Base-by-base conservation (phyloP, 2,888 invertebrate genomes). In the Caenorhabditis japonica region DNA sequence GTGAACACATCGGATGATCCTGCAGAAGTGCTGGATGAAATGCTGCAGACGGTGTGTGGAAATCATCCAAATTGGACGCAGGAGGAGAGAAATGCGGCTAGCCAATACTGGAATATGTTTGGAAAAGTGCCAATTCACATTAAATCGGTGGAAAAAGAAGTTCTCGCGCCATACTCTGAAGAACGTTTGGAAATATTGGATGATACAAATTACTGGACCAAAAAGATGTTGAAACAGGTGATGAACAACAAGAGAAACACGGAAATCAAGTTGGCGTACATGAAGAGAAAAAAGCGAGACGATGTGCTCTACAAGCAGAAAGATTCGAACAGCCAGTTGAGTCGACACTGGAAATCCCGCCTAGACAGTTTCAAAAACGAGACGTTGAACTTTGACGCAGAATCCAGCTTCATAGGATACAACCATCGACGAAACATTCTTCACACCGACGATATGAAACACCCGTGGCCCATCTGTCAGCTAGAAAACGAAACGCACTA, bases 101-200 rank as follows among this genome's bases (percentile, higher is more conserved):
- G 55, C 17, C 36, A 59, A 12, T 71, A 71, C 27, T 71, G 71
- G 71, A 41, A 71, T 19, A 4, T 64, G n/a, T 71, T 62, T 17
- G 71, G 71, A 23, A 51, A 52, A 13, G 41, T 62, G 25, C 62
- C 62, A 5, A 13, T 71, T 23, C 62, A 71, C 12, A 59, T 71
- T 13, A 27, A 33, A 19, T 43, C 49, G 0, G 21, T 39, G 0
- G 13, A 36, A 4, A 43, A 41, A 0, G 15, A 33, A 15, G 34
- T 7, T 2, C n/a, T 47, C 10, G 30, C 34, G 5, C 59, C 68
- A 1, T 4, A 10, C 0, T 33, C 66, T 0, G 51, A 36, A 27
- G 56, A 58, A 21, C 17, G n/a, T 0, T 34, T 66, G n/a, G 66
- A 66, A 8, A 66, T 66, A 3, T 4, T 62, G 0, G 61, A 62